A percentile compares a stretch with the other conserved stretches of the same genome.
Conservation (phyloP, 2,888 invertebrate species). For the Sinopyrophorus schimmeli region DNA sequence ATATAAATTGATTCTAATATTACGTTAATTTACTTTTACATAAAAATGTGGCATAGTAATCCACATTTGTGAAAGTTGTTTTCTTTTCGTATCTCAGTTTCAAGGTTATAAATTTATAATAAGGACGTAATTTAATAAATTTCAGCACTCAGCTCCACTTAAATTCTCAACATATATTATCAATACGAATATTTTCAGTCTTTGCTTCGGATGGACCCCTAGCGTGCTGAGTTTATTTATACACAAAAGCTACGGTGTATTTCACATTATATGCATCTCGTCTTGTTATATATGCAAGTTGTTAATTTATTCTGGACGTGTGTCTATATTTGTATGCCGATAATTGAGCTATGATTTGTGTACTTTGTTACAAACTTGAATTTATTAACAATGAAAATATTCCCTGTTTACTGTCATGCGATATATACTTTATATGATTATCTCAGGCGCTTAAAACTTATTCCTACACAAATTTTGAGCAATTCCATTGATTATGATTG, state of each 20-base stretch:
- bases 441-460: too few species aligned
- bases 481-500: too few species aligned
- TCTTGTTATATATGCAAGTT: constrained; percentile 39
- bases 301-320: constrained; percentile 48
- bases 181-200: constrained; percentile 40
- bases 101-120: too few species aligned
- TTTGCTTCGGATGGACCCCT: constrained; percentile 36
- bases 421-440: too few species aligned
- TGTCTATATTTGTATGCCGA: constrained; percentile 49
- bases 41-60: too few species aligned
- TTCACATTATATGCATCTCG: constrained; percentile 41
- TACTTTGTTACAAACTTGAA: constrained; percentile 35
- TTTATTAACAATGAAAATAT: constrained; percentile 28
- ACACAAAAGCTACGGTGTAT: constrained; percentile 43
- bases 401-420: too few species aligned
- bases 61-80: too few species aligned
- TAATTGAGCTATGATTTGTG: constrained; percentile 51
- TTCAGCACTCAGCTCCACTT: constrained; percentile 25
- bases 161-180: constrained; percentile 33
- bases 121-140: constrained; percentile 20
- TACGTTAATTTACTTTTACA: too few species aligned
- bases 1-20: constrained; percentile 14
- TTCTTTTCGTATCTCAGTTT: too few species aligned
- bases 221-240: constrained; percentile 39
- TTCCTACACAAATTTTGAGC: too few species aligned